Base-by-base conservation (phyloP, 2,797 vertebrate species). In the Cetoscarus ocellatus region DNA sequence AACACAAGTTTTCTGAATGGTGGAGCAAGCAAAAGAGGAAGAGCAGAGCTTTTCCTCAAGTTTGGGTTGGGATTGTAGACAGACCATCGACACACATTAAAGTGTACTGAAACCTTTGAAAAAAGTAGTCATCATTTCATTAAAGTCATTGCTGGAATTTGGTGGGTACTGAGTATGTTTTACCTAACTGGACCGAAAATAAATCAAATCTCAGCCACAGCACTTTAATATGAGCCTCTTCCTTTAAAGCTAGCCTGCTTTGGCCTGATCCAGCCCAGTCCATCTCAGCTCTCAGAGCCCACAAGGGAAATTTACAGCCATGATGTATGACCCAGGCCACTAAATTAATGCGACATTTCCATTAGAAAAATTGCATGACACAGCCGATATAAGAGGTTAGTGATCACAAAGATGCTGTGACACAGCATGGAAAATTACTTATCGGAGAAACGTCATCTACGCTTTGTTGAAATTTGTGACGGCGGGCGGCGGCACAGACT, bases 301-400 rank as follows among this genome's bases (percentile, higher is more conserved):
- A 44, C 73, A 35, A 17, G 79, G 79, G 87, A 89, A 84, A 80
- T 87, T 67, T 86, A 83, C 61, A 82, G 84, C 83, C 10, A 45
- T 91, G 91, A 89, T 93, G 75, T 90, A 87, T 84, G 55, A 83
- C 81, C 64, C 58, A 8, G 9, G 76, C 84, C 70, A 56, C 75
- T 86, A 73, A 85, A 93, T 91, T 92, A 94, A 93, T 91, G 86
- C 91, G 87, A 92, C 62, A 52, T 64, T 90, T 96, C 95, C 94
- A 93, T 94, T 84, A 90, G 83, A 92, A 90, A 87, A 91, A 94
- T 93, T 81, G 80, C 86, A 91, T 81, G 94, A 92, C 89, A 87
- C 79, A 84, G 79, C 89, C 77, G 87, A 93, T 93, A 86, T 87
- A 86, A 88, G 78, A 86, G 80, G 91, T 78, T 72, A 80, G 86